Evolutionary conservation across 2,113 vertebrate species (phyloP), one percentile per base, ranked within the genome.

Genomic region (Cyrtonyx montezumae): DNA sequence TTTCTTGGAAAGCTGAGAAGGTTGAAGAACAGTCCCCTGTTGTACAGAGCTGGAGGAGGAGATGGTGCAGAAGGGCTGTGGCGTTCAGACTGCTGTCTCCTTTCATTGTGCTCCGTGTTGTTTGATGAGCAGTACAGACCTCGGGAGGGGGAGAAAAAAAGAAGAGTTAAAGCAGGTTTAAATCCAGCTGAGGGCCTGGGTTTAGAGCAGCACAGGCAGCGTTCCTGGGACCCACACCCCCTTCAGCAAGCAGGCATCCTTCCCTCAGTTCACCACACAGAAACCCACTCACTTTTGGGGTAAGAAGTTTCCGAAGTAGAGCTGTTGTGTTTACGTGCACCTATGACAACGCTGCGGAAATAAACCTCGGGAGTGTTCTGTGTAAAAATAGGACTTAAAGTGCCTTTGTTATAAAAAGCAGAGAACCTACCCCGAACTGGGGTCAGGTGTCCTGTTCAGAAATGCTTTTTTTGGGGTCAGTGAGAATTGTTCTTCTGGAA

Each of bases 111-210:
- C 1, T 6, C 11, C 75, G 40, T 63, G 8, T 22, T 17, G 1
- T 18, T 76, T 8, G 40, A 1, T 16, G 10, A 55, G 34, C 30
- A 2, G 28, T 4, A 1, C 46, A 14, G 49, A 10, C 56, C 62
- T 45, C 25, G 1, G 4, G 0, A 32, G 20, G n/a, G n/a, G 15
- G 36, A 16, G 15, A 26, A 32, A 19, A 20, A 56, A n/a, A 56
- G 48, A 22, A 6, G 21, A 15, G 23, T 26, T 37, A 36, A 7
- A 15, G 34, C 59, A 37, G 9, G 34, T 62, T 62, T 62, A 25
- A 37, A 62, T 25, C 22, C 14, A 25, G 48, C 48, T 51, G 48
- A 12, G 22, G 48, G 22, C 23, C 48, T 23, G 48, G 46, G 9
- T 37, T 37, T 37, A 9, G 37, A 37, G 37, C 37, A 37, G 37